Percentiles rank a stretch among this genome's conserved stretches.
These are phyloP conservation scores for Polypedilum vanderplanki DNA, from an alignment of 1,140 invertebrate species.

Conservation along the genomic window DNA sequence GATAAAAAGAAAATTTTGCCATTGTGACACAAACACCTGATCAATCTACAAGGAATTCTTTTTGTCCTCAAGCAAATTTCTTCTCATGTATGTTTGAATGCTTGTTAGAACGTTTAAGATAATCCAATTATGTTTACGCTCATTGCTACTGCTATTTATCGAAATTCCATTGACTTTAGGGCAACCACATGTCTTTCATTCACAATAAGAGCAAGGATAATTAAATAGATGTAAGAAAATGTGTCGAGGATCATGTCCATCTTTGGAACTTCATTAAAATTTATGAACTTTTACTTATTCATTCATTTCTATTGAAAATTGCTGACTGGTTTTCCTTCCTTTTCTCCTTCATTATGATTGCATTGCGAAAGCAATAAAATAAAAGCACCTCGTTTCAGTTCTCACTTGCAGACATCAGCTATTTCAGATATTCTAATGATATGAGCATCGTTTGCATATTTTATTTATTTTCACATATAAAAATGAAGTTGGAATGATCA, in stretches of 20 bases:
- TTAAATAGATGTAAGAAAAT: not conserved
- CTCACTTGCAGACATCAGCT: too few relatives aligned
- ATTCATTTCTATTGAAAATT: not conserved
- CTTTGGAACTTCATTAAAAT: not conserved
- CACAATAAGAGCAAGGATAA: not conserved
- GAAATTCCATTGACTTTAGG: not conserved
- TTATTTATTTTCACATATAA: too few relatives aligned
- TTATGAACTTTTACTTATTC: not conserved
- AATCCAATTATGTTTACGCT: not conserved
- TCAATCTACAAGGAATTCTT: too few relatives aligned
- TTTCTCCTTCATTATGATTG: too few relatives aligned
- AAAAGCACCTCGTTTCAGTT: too few relatives aligned
- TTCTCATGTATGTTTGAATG: not conserved
- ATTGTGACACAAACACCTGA: too few relatives aligned
- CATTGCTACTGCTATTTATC: not conserved
- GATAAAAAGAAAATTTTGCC: not conserved
- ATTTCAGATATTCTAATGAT: too few relatives aligned
- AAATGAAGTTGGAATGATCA: too few relatives aligned
- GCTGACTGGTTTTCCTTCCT: not conserved
- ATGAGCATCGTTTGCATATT: too few relatives aligned
- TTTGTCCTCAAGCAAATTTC: too few relatives aligned
- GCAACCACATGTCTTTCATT: slow-evolving; percentile 1
- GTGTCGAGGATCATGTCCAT: not conserved
- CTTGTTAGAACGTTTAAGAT: not conserved
- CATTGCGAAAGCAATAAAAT: too few relatives aligned